Base-by-base conservation (phyloP, 2,888 invertebrate species). In the Gryllus longicercus region DNA sequence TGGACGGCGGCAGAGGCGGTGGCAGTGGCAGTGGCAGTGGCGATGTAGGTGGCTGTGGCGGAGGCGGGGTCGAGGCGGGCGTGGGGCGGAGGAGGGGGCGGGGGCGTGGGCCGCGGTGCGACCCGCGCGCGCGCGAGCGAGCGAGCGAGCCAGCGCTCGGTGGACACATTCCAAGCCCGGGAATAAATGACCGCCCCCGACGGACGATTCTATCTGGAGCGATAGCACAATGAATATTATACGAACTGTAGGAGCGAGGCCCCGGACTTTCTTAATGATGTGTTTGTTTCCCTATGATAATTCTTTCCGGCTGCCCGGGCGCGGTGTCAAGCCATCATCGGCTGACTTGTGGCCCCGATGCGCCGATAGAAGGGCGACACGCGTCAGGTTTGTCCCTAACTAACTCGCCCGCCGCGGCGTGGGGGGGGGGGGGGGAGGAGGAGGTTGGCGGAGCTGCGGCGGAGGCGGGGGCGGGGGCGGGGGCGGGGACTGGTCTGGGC, bases 211-310 rank as follows among this genome's bases (percentile, higher is more conserved):
- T 63, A 63, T 63, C 63, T 63, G 63, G 63, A 63, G 63, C 63
- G 63, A 63, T 63, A 63, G n/a, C 63, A 63, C 63, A 63, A 63
- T 63, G 63, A 63, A 63, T 63, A 63, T 63, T 63, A 63, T 63
- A 63, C 63, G 63, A 63, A 63, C 63, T n/a, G n/a, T 63, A 63
- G n/a, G 63, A 63, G 63, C 63, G 63, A 63, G 63, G 63, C 63
- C 3, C 63, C 14, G 63, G 63, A 63, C 63, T 63, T 63, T 63
- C 63, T 63, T 63, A 63, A 63, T 63, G 63, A 63, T 63, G 63
- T 63, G 63, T 63, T 63, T 63, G 63, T 63, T 63, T 63, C 63
- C 63, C 63, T 63, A 63, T 63, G 63, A 63, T 63, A 63, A 63
- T 63, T 63, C 63, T 63, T 63, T 63, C n/a, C 16, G 16, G 63